Conservation (phyloP, 2,797 vertebrate genomes). For the Nyctibius grandis region DNA sequence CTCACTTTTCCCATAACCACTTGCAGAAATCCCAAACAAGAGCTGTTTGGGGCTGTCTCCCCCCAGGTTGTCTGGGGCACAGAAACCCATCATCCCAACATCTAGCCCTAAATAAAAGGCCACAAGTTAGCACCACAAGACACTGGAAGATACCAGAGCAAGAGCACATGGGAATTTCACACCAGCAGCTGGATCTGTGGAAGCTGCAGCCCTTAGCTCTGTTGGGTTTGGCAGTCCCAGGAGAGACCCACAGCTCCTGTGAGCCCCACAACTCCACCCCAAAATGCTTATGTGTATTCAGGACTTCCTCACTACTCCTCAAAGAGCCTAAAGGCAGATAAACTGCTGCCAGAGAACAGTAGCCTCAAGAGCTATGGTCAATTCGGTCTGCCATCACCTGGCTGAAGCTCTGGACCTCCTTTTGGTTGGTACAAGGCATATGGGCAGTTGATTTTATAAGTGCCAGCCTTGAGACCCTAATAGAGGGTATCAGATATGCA, state of each 20-base stretch:
- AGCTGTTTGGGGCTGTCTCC: neutral
- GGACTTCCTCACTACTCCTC: neutral
- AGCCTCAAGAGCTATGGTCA: too few species aligned
- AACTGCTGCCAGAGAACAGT: neutral
- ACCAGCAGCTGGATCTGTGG: neutral
- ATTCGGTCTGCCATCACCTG: neutral
- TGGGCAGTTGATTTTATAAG: neutral
- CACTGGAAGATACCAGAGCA: neutral
- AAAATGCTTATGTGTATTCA: neutral
- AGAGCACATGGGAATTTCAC: neutral
- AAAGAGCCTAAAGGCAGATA: neutral
- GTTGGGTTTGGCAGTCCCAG: neutral
- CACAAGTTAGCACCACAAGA: neutral
- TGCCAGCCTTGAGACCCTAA: neutral
- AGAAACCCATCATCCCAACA: neutral
- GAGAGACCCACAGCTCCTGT: neutral
- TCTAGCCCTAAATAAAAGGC: neutral
- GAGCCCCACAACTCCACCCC: neutral
- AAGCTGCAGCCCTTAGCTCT: neutral
- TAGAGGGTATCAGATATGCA: neutral
- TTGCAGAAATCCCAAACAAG: neutral
- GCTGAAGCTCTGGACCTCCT: neutral
- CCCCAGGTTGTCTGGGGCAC: neutral
- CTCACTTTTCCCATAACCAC: neutral
- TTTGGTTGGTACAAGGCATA: neutral